Evolutionary conservation across 2,113 vertebrate species (phyloP), one percentile per base, ranked within the genome.

Genomic region (Columba janthina): DNA sequence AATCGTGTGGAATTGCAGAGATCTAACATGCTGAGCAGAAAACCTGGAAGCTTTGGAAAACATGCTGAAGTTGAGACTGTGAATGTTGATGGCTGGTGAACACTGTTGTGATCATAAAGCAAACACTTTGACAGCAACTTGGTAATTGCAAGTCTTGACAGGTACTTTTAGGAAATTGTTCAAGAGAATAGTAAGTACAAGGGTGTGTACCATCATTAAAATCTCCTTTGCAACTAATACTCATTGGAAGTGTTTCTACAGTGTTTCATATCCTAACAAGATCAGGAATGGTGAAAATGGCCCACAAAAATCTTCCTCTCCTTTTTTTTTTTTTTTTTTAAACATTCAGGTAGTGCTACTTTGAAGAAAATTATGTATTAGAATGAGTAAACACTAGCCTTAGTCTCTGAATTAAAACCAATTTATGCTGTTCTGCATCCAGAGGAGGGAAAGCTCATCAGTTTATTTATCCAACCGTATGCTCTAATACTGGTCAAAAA

Each of bases 151-250:
- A 86, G 92, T 85, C 79, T 94, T 2, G 2, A 87, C 76, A 93
- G 70, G 92, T 84, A 95, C 58, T 95, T 96, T 91, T 89, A 94
- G 89, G 84, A 93, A 97, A 85, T 24, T n/a, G 29, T 93, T 90
- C 44, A 69, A 91, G 73, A 88, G 91, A 91, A 87, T 60, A 88
- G 62, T 57, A 82, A 88, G 64, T 76, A 73, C 67, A 81, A 64
- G 71, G 70, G 91, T 69, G 70, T 62, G 66, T 88, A 90, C 56
- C 29, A 48, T 94, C 78, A 58, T 93, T 90, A 89, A 92, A 90
- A 80, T 93, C 4, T 12, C 15, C 25, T 74, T 67, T 96, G 87
- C 93, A 94, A 60, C 54, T 79, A 73, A 71, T 67, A 64, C 9
- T 87, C 19, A 60, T 53, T 75, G 87, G n/a, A 94, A 90, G 14